Conservation (phyloP, 2,888 invertebrate species). For the Drosophila infuscata region DNA sequence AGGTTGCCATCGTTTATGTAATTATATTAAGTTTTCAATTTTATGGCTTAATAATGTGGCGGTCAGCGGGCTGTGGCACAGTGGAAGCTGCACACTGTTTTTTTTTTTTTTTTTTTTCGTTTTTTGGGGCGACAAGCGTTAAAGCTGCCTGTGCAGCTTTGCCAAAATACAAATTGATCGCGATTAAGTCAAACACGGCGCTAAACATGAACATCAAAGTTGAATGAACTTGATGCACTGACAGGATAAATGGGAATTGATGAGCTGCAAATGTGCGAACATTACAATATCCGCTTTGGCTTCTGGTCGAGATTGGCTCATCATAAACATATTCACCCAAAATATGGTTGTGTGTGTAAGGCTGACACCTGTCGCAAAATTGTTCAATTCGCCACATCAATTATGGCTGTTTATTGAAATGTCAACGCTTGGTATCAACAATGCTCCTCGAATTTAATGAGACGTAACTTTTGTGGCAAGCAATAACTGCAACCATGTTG, state of each 20-base stretch:
- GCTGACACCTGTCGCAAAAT: conserved; percentile 65
- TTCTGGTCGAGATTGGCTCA: conserved; percentile 6
- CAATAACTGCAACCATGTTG: conserved; percentile 29
- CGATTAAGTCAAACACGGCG: conserved; percentile 73
- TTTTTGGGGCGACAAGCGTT: conserved; percentile 65
- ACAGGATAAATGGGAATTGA: conserved; percentile 67
- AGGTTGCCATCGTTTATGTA: conserved; percentile 71
- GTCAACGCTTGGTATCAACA: conserved; percentile 60
- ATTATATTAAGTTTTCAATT: conserved; percentile 82
- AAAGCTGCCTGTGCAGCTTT: conserved; percentile 52
- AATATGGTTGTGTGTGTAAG: background rate
- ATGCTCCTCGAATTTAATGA: conserved; percentile 58
- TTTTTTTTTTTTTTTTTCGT: background rate
- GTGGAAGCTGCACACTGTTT: conserved; percentile 37
- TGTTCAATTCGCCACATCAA: conserved; percentile 62
- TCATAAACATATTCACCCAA: conserved; percentile 31
- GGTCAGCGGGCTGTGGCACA: conserved; percentile 31
- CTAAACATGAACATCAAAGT: conserved; percentile 56
- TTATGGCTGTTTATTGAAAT: conserved; percentile 61
- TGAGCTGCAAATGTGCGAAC: conserved; percentile 77
- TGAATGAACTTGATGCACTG: conserved; percentile 70
- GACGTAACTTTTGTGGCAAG: conserved; percentile 61
- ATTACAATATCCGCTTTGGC: conserved; percentile 69
- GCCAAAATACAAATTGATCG: conserved; percentile 62
- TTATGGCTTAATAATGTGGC: conserved; percentile 79